A percentile compares a stretch with the other conserved stretches of the same genome.
Conservation (phyloP, 2,113 vertebrate genomes). For the Piliocolobus tephrosceles region DNA sequence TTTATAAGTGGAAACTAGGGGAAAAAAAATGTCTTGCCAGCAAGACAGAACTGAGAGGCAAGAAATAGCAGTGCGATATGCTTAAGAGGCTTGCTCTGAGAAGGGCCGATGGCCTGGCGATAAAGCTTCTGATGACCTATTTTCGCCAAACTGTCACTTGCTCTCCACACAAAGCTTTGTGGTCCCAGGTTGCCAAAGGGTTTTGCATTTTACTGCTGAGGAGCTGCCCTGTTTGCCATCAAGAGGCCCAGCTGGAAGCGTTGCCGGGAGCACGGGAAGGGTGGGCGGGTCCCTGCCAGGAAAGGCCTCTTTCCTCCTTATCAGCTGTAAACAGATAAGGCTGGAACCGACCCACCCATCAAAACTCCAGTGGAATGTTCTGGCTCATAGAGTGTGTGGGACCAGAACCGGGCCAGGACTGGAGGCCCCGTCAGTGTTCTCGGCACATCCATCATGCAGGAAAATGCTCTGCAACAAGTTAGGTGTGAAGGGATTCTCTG, state of each 20-base stretch:
- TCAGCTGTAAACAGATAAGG: conserved; percentile 67
- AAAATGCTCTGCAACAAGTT: neutral
- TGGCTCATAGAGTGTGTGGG: neutral
- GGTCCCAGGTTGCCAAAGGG: neutral
- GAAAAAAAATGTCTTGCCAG: neutral
- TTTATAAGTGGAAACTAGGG: neutral
- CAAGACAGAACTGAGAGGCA: neutral
- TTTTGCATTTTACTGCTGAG: conserved; percentile 34
- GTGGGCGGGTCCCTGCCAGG: neutral
- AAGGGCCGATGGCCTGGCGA: neutral
- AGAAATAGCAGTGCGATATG: neutral
- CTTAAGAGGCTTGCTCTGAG: neutral
- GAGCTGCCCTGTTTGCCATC: neutral
- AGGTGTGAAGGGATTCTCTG: neutral
- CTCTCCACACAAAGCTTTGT: neutral
- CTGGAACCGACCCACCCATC: neutral
- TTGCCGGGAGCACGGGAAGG: neutral
- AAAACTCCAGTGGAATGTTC: neutral
- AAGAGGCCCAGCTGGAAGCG: neutral
- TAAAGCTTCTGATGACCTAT: neutral
- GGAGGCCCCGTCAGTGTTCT: neutral
- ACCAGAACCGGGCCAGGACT: neutral
- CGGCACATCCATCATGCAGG: neutral
- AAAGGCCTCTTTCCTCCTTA: neutral
- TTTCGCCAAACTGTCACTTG: conserved; percentile 28